Evolutionary conservation across 1,140 invertebrate species (phyloP).

Genomic region (Brachionus koreanus): DNA sequence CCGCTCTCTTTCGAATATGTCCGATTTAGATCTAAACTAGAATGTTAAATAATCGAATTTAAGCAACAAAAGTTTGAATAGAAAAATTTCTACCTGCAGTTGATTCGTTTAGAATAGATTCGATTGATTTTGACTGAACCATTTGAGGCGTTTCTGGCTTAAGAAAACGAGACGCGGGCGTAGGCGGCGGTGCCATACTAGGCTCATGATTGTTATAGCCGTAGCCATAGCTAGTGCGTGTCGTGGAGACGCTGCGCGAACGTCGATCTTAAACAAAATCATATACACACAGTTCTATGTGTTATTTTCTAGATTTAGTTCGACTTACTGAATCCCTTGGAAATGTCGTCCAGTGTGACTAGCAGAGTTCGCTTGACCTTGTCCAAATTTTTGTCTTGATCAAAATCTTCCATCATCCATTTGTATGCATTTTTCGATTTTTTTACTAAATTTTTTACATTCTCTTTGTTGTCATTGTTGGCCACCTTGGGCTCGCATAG

Average conservation of each 20-base stretch:
- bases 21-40: constrained; percentile 10
- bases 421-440: constrained; percentile 1
- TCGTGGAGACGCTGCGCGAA: constrained; percentile 12
- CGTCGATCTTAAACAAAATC: background rate
- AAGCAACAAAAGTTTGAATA: background rate
- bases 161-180: background rate
- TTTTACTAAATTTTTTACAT: background rate
- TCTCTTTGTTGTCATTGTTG: background rate
- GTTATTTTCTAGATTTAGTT: background rate
- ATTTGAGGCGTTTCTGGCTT: background rate
- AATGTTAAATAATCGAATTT: background rate
- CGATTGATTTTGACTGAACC: constrained; percentile 35
- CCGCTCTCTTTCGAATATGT: constrained; percentile 38
- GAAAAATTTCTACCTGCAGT: background rate
- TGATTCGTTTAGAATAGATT: constrained; percentile 40
- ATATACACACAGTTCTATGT: too few species aligned
- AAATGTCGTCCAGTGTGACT: constrained; percentile 26
- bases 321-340: constrained; percentile 16
- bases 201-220: background rate
- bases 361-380: constrained; percentile 23
- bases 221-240: background rate
- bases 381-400: constrained; percentile 32
- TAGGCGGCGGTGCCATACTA: background rate
- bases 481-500: background rate
- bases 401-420: constrained; percentile 41